Conservation (phyloP, 1,140 invertebrate genomes). For the Diploscapter pachys region DNA sequence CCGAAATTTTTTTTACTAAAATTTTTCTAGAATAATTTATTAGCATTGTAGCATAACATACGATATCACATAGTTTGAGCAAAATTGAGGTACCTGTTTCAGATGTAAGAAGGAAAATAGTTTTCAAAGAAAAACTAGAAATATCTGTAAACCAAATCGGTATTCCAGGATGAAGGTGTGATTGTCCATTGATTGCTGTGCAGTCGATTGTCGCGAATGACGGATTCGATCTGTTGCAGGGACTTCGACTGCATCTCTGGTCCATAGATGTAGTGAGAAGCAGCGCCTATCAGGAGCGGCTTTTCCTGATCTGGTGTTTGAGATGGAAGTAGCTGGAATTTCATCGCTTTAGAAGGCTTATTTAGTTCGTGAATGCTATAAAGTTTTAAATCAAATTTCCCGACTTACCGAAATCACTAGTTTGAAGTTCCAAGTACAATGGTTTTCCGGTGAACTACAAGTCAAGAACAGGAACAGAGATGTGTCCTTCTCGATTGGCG, state of each 20-base stretch:
- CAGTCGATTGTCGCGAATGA: slow-evolving; percentile 19
- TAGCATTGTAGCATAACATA: too few relatives aligned
- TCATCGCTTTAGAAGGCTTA: too few relatives aligned
- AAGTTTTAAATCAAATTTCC: too few relatives aligned
- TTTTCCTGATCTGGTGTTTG: too few relatives aligned
- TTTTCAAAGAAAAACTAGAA: slow-evolving; percentile 4
- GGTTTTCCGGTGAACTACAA: slow-evolving; percentile 20
- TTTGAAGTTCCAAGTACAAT: slow-evolving; percentile 32
- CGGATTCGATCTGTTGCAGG: slow-evolving; percentile 21
- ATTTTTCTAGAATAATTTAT: too few relatives aligned
- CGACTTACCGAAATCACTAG: neutral
- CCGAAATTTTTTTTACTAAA: too few relatives aligned
- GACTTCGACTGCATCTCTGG: slow-evolving; percentile 31
- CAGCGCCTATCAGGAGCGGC: slow-evolving; percentile 23
- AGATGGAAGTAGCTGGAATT: too few relatives aligned
- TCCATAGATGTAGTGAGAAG: slow-evolving; percentile 32
- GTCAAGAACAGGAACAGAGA: slow-evolving; percentile 22
- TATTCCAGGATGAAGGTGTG: slow-evolving; percentile 34
- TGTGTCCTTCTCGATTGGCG: slow-evolving; percentile 21
- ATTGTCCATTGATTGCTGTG: slow-evolving; percentile 29
- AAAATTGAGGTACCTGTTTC: too few relatives aligned
- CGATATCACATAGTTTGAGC: too few relatives aligned
- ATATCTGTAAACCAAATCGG: slow-evolving; percentile 34
- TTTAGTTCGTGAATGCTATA: too few relatives aligned
- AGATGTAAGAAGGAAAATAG: neutral